Evolutionary conservation across 2,888 invertebrate species (phyloP), one percentile per base, ranked within the genome.

Genomic region (Drosophila recens): DNA sequence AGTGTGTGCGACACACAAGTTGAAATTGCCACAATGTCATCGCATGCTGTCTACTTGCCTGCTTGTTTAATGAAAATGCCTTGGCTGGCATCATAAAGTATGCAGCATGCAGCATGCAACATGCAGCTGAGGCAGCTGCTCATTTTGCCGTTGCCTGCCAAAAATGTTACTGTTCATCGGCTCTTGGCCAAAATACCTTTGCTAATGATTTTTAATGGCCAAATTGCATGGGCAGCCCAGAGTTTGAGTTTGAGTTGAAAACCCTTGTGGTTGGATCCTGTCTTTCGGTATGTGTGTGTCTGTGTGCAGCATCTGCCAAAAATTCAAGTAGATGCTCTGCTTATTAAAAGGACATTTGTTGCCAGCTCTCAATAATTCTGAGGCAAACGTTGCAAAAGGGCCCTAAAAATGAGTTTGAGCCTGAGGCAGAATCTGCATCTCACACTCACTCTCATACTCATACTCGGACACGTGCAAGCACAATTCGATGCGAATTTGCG

Each of bases 151-250:
- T 36, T 58, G 75, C 34, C 49, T 43, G 82, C 58, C 52, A 61
- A 83, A 88, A 86, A 80, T 84, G 43, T 51, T 71, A 36, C 53
- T 46, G 57, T 75, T 52, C 53, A 58, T 49, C 56, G 63, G 49
- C 45, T 45, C 52, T 38, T 58, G 65, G 43, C 56, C 36, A 38
- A 69, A 80, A 77, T 77, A 73, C 70, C 78, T 70, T 58, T 62
- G 85, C 79, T 85, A 89, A 89, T 85, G 87, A 87, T 89, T 87
- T 89, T 85, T 87, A 85, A 85, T 85, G 82, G 82, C 59, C 57
- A 84, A 87, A 89, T 87, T 89, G 85, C 89, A 85, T 84, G 84
- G 69, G 36, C 63, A 45, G 66, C 40, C 57, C 57, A 48, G 38
- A 71, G 62, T 67, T 49, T 48, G 63, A 30, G 30, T 30, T 27